Evolutionary conservation across 1,140 invertebrate species (phyloP).

Genomic region (Pseudomyrmex flavicornis): DNA sequence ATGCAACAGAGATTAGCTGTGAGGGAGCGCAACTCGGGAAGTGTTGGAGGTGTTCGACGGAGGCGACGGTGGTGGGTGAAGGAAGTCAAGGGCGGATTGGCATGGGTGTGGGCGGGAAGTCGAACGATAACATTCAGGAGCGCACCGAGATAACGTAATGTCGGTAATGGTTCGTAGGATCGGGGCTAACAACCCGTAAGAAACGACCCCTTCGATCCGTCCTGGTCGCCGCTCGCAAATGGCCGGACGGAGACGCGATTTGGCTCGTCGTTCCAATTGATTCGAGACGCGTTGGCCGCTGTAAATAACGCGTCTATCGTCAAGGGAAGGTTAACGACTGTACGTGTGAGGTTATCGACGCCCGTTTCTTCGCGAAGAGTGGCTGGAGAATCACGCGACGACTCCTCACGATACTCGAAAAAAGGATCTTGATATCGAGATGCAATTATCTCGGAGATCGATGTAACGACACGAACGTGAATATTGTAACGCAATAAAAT

Average conservation of each 20-base stretch:
- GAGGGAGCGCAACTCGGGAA: slow-evolving; percentile 21
- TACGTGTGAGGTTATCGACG: slow-evolving; percentile 24
- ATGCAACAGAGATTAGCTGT: slow-evolving; percentile 69
- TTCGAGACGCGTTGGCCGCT: slow-evolving; percentile 24
- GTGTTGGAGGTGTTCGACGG: slow-evolving; percentile 46
- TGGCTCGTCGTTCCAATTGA: slow-evolving; percentile 49
- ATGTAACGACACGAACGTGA: not conserved
- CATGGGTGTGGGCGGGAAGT: slow-evolving; percentile 32
- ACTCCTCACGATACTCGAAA: not conserved
- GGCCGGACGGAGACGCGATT: slow-evolving; percentile 37
- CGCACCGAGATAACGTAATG: slow-evolving; percentile 71
- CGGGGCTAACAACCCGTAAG: slow-evolving; percentile 72
- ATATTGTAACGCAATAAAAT: not conserved
- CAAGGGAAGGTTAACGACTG: slow-evolving; percentile 22
- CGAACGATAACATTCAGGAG: slow-evolving; percentile 69
- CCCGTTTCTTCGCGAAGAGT: not conserved
- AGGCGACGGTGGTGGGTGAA: slow-evolving; percentile 24
- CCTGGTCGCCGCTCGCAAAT: slow-evolving; percentile 47
- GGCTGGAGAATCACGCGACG: not conserved
- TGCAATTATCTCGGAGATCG: not conserved
- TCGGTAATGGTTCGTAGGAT: slow-evolving; percentile 71
- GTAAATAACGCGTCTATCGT: slow-evolving; percentile 47
- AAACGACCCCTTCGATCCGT: slow-evolving; percentile 61
- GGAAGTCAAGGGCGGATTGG: slow-evolving; percentile 27
- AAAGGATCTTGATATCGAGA: not conserved